phyloP scores from a whole-genome alignment of 2,888 invertebrate genomes.

The Seira sanloemensis region DNA sequence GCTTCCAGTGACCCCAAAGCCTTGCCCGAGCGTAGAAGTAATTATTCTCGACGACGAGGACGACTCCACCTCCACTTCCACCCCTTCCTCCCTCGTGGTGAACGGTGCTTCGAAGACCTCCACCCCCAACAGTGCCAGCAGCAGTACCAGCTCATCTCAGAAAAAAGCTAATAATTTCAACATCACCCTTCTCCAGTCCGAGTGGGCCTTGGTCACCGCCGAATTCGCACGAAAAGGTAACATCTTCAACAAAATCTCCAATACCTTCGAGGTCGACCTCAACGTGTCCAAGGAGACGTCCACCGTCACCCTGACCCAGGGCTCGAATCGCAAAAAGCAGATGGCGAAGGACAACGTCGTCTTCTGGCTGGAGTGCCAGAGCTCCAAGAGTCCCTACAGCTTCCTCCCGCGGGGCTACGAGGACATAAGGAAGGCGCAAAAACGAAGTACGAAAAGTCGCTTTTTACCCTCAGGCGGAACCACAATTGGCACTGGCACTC shows the following conservation, averaged over 20 bases:
- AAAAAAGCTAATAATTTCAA: no score
- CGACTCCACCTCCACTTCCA: no score
- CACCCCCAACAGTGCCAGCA: not conserved
- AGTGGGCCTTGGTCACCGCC: conserved; percentile 38
- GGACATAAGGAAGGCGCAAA: not conserved
- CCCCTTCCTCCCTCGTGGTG: no score
- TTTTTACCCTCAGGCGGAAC: not conserved
- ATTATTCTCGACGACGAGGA: not conserved
- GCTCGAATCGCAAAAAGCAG: not conserved
- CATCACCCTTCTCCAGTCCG: conserved; percentile 35
- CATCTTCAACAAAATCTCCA: conserved; percentile 25
- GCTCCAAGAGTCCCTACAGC: conserved; percentile 22
- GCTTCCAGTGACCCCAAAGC: not conserved
- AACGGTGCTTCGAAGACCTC: not conserved
- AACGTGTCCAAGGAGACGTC: conserved; percentile 37
- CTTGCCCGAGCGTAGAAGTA: not conserved
- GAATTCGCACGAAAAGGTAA: conserved; percentile 38
- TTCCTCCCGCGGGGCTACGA: conserved; percentile 10
- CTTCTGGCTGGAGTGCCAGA: conserved; percentile 53
- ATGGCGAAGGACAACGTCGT: conserved; percentile 49
- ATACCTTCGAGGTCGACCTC: conserved; percentile 28
- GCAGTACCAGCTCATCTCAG: not conserved
- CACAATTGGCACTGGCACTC: not conserved
- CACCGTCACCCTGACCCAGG: conserved; percentile 19
- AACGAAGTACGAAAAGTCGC: no score